Conservation (phyloP, 2,888 invertebrate genomes). For the Heliconius aoede region DNA sequence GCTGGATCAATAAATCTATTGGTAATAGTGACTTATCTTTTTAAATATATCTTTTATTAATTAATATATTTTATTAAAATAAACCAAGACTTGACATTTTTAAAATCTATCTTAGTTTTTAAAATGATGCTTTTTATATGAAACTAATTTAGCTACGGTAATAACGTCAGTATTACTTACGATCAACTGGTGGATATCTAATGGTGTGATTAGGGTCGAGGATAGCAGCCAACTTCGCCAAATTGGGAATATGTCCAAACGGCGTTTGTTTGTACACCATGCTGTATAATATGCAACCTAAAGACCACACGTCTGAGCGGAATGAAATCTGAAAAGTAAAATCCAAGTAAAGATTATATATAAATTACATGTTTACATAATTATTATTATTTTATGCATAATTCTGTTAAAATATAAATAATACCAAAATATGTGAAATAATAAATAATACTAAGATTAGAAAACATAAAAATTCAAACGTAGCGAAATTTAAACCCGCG, state of each 20-base stretch:
- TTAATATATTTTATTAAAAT: too few species aligned
- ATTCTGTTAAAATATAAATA: too few species aligned
- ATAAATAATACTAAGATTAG: too few species aligned
- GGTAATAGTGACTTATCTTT: too few species aligned
- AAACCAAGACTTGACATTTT: too few species aligned
- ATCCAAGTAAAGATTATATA: neutral
- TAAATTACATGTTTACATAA: neutral
- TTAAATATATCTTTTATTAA: too few species aligned
- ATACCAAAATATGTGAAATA: too few species aligned
- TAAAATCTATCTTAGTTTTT: neutral
- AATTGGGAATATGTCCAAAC: conserved; percentile 91
- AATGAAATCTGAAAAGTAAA: conserved; percentile 87
- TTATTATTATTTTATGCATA: neutral
- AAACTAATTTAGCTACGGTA: neutral
- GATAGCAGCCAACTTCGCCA: conserved; percentile 91
- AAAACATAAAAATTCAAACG: too few species aligned
- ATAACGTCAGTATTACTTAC: conserved; percentile 60
- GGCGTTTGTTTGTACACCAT: conserved; percentile 95
- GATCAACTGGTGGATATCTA: conserved; percentile 86
- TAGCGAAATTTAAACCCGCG: too few species aligned
- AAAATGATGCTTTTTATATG: neutral
- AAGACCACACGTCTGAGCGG: conserved; percentile 98
- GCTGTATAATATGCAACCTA: conserved; percentile 98
- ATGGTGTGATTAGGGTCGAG: conserved; percentile 89
- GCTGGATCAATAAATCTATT: too few species aligned